phyloP scores from a whole-genome alignment of 2,888 invertebrate genomes.

The Timema podura region DNA sequence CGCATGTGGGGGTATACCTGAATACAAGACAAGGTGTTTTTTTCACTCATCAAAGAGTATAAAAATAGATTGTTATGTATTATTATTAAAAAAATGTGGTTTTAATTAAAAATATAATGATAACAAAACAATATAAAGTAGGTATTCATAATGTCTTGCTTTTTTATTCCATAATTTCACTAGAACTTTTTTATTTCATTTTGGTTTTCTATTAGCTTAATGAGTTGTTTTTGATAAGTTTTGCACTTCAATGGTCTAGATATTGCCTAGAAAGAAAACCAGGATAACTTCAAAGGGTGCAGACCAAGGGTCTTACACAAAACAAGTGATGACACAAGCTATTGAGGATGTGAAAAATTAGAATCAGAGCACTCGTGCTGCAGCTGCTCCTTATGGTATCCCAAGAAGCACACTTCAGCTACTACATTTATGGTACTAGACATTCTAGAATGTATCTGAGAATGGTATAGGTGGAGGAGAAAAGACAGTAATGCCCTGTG shows the following conservation, averaged over 20 bases:
- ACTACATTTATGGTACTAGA: neutral
- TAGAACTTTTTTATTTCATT: too few species aligned
- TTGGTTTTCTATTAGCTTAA: too few species aligned
- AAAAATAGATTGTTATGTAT: too few species aligned
- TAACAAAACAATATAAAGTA: neutral
- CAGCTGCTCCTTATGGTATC: constrained; percentile 1
- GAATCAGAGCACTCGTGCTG: neutral
- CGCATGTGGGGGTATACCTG: too few species aligned
- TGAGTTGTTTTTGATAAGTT: neutral
- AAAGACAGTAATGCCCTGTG: neutral
- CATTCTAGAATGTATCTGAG: neutral
- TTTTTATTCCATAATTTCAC: too few species aligned
- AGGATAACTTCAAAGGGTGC: constrained; percentile 1
- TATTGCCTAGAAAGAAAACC: neutral
- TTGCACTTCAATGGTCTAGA: neutral
- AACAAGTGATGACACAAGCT: neutral
- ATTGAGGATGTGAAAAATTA: neutral
- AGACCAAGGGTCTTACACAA: constrained; percentile 1
- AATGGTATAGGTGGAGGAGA: constrained; percentile 5
- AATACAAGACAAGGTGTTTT: too few species aligned
- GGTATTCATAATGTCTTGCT: neutral
- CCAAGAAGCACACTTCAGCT: constrained; percentile 8
- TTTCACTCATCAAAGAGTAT: too few species aligned
- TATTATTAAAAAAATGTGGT: too few species aligned
- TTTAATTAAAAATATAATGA: too few species aligned